These are phyloP conservation scores for Channa argus DNA, from an alignment of 2,113 vertebrate species.

Conservation along the genomic window DNA sequence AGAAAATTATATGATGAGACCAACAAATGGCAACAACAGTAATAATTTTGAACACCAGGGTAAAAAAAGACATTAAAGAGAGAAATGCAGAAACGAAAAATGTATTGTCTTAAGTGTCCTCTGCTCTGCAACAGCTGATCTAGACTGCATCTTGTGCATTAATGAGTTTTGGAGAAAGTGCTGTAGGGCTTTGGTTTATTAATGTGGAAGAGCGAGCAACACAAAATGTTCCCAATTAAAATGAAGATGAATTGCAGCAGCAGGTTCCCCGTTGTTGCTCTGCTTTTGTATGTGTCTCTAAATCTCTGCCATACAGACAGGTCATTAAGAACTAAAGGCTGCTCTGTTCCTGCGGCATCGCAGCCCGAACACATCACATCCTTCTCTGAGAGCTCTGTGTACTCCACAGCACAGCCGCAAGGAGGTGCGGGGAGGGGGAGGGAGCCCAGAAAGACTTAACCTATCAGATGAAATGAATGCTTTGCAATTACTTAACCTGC, in stretches of 20 bases:
- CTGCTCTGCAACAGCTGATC: conserved; percentile 35
- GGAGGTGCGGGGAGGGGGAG: background rate
- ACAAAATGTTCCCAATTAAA: conserved; percentile 82
- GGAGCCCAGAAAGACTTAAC: background rate
- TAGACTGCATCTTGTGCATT: conserved; percentile 30
- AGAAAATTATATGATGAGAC: background rate
- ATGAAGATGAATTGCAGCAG: conserved; percentile 74
- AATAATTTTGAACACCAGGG: background rate
- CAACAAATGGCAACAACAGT: background rate
- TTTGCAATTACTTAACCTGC: background rate
- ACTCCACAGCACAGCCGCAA: background rate
- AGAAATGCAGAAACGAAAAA: background rate
- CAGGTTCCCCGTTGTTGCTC: conserved; percentile 19
- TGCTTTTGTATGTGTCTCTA: conserved; percentile 21
- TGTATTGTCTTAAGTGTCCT: background rate
- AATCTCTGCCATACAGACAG: conserved; percentile 42
- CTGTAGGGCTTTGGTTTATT: conserved; percentile 71
- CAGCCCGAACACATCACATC: conserved; percentile 31
- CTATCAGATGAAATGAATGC: background rate
- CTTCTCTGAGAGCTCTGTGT: conserved; percentile 8
- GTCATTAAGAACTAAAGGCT: conserved; percentile 55
- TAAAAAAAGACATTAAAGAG: background rate
- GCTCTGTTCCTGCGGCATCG: background rate
- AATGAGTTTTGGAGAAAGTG: conserved; percentile 66
- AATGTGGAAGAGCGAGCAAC: conserved; percentile 66